Conservation (phyloP, 2,797 vertebrate species). For the Diplodus puntazzo region DNA sequence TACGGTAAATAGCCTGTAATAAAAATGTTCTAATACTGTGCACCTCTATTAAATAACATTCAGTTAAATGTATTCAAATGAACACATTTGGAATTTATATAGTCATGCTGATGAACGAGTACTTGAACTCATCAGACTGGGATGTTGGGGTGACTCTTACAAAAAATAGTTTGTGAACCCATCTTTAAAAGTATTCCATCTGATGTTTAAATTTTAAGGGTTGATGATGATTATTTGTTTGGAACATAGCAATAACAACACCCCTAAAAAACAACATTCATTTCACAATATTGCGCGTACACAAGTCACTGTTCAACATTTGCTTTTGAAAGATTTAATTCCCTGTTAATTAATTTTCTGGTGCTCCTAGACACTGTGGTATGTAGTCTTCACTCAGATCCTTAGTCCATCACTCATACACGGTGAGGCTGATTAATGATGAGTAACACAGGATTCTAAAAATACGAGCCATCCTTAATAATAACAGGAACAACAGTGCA, state of each 20-base stretch:
- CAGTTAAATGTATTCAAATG: too few relatives aligned
- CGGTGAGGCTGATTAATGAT: neutral
- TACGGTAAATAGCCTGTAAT: too few relatives aligned
- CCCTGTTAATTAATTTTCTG: neutral
- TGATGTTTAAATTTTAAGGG: neutral
- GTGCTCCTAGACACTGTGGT: neutral
- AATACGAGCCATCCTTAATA: slow-evolving; percentile 18
- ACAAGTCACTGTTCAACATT: slow-evolving; percentile 2
- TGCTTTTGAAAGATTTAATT: neutral
- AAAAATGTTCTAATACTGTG: too few relatives aligned
- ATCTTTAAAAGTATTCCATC: neutral
- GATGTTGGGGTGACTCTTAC: too few relatives aligned
- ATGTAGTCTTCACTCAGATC: neutral
- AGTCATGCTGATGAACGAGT: too few relatives aligned
- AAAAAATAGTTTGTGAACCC: too few relatives aligned
- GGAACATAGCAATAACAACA: neutral
- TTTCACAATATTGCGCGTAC: neutral
- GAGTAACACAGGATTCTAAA: slow-evolving; percentile 9
- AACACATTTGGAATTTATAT: too few relatives aligned
- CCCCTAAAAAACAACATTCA: neutral
- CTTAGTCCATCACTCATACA: neutral
- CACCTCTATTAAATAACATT: too few relatives aligned
- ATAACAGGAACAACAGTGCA: neutral
- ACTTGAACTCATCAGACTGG: too few relatives aligned
- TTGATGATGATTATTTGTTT: neutral